Evolutionary conservation across 2,888 invertebrate genomes (phyloP), one percentile per base, ranked within the genome.

Genomic region (Mesoligia furuncula): DNA sequence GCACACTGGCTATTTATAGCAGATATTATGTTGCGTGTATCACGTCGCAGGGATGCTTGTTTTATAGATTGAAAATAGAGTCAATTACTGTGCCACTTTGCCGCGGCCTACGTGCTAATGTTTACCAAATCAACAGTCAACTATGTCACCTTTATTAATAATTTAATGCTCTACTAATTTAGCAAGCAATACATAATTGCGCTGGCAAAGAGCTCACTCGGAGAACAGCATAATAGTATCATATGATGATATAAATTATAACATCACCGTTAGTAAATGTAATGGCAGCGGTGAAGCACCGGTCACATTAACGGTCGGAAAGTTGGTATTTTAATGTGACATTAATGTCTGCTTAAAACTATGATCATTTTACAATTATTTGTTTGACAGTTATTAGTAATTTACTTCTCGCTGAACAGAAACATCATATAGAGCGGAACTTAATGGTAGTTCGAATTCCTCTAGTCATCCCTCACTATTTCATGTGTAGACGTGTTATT

Each of bases 161-260:
- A 85, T 86, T 88, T 84, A 85, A 86, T 88, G 87, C 83, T 78
- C 82, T 61, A 65, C 80, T 84, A 84, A 85, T 88, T 87, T 85
- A 84, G 81, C 85, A 62, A 84, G 75, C 83, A 79, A 83, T 83
- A 90, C 90, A 90, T 91, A 92, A 90, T 91, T 84, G 85, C 81
- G 88, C 91, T 92, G 91, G 93, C 93, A 92, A 90, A 90, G 90
- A 90, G 84, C 90, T 90, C 90, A 80, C 89, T 85, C 82, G 88
- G 87, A 85, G 89, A 89, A 89, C 90, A 90, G 90, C 86, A 87
- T 89, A 88, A 88, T 87, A 83, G 80, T 77, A 79, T 80, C 75
- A 31, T 54, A 81, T 73, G 77, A 77, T 42, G 68, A 71, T 76
- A 85, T 88, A 84, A 85, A 88, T 84, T 90, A 88, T 87, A 88